These are phyloP conservation scores for Microctonus hyperodae DNA, from an alignment of 2,888 invertebrate species.

Conservation along the genomic window DNA sequence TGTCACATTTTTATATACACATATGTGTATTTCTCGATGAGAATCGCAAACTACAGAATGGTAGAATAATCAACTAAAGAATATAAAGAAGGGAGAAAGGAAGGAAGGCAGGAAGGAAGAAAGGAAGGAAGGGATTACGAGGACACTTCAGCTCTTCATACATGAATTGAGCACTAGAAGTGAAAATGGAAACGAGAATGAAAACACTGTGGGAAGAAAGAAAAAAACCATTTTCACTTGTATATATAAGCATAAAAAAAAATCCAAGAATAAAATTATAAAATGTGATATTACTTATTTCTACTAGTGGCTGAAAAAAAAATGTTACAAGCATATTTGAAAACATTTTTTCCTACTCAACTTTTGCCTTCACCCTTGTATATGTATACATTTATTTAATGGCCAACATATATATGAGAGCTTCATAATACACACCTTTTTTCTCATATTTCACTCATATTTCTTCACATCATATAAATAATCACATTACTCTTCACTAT, in stretches of 20 bases:
- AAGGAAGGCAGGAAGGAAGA: slow-evolving; percentile 23
- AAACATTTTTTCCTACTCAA: not conserved
- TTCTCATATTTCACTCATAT: not conserved
- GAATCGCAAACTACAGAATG: not conserved
- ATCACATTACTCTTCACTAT: not conserved
- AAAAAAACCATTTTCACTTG: not conserved
- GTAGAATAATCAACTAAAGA: not conserved
- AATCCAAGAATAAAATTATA: too few species aligned
- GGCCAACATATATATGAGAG: slow-evolving; percentile 12
- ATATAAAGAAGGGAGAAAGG: slow-evolving; percentile 2
- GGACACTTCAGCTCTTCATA: not conserved
- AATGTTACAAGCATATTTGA: not conserved
- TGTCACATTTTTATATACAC: not conserved
- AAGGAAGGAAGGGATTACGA: slow-evolving; percentile 23
- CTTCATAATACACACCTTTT: slow-evolving; percentile 9
- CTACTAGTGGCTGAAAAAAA: too few species aligned
- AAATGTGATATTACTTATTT: too few species aligned
- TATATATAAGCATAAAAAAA: too few species aligned
- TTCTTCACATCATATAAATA: not conserved
- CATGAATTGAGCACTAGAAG: slow-evolving; percentile 6
- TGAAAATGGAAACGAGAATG: slow-evolving; percentile 10
- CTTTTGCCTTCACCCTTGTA: slow-evolving; percentile 5
- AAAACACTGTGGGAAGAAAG: not conserved
- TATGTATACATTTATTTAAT: slow-evolving; percentile 7
- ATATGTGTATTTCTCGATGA: not conserved